These are phyloP conservation scores for Tursiops truncatus DNA, from an alignment of 2,113 vertebrate species.

Conservation along the genomic window DNA sequence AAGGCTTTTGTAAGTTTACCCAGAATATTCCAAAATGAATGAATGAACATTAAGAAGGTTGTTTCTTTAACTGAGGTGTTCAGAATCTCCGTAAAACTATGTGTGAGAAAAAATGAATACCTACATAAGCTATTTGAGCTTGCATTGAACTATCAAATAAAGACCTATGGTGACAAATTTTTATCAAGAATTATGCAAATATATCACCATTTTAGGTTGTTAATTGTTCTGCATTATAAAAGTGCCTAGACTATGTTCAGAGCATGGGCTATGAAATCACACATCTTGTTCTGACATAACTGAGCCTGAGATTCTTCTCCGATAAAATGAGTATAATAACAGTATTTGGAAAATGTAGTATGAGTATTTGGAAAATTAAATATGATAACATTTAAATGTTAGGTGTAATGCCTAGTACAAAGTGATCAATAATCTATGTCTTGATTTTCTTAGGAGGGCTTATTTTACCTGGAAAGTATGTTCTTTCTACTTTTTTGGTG, in stretches of 20 bases:
- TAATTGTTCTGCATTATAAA: neutral
- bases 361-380: neutral
- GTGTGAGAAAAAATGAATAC: neutral
- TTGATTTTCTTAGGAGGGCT: neutral
- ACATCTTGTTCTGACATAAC: neutral
- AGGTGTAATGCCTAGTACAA: neutral
- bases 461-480: neutral
- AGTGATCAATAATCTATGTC: neutral
- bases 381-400: neutral
- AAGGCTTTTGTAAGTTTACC: neutral
- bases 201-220: neutral
- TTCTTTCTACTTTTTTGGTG: neutral
- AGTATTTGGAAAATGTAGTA: neutral
- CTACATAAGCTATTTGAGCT: neutral
- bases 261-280: neutral
- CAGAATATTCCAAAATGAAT: neutral
- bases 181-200: neutral
- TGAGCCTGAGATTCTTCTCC: neutral
- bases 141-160: neutral
- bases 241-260: neutral
- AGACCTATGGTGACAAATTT: neutral
- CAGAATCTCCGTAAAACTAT: neutral
- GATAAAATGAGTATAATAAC: neutral
- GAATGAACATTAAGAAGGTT: neutral
- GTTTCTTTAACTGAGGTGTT: neutral